A percentile compares a stretch with the other conserved stretches of the same genome.
phyloP scores from a whole-genome alignment of 2,888 invertebrate genomes.

The Parochlus steinenii region DNA sequence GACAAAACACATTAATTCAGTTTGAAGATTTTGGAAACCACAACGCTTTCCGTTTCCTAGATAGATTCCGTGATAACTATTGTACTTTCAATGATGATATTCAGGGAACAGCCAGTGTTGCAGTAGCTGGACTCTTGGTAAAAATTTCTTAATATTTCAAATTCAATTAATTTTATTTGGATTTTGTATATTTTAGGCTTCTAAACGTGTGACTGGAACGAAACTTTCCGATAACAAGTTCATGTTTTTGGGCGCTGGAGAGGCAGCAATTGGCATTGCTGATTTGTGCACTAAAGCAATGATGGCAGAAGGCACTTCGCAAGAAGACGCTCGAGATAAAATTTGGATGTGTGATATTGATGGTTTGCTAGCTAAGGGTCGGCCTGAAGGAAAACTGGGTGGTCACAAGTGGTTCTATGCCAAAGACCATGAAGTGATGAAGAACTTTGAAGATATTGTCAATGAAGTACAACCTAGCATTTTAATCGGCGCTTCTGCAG shows the following conservation, averaged over 20 bases:
- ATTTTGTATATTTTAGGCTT: too few relatives aligned
- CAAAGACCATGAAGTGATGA: slow-evolving; percentile 62
- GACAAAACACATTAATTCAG: slow-evolving; percentile 70
- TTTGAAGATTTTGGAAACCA: slow-evolving; percentile 97
- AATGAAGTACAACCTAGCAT: slow-evolving; percentile 67
- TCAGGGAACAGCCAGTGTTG: slow-evolving; percentile 93
- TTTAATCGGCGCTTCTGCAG: slow-evolving; percentile 73
- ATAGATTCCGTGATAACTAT: slow-evolving; percentile 76
- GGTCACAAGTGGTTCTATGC: slow-evolving; percentile 56
- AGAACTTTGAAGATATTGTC: slow-evolving; percentile 62
- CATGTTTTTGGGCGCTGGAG: slow-evolving; percentile 81
- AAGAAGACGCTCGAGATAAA: slow-evolving; percentile 59
- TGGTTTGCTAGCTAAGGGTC: slow-evolving; percentile 63
- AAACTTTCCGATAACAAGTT: slow-evolving; percentile 74
- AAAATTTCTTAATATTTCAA: slow-evolving; percentile 63
- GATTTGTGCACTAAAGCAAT: slow-evolving; percentile 79
- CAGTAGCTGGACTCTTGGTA: slow-evolving; percentile 75
- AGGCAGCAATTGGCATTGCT: slow-evolving; percentile 89
- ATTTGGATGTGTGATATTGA: slow-evolving; percentile 94
- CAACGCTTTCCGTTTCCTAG: slow-evolving; percentile 89
- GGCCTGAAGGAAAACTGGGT: slow-evolving; percentile 45
- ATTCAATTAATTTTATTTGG: too few relatives aligned
- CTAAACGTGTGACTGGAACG: slow-evolving; percentile 34
- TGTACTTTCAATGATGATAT: slow-evolving; percentile 99
- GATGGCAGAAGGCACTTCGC: slow-evolving; percentile 46